Evolutionary conservation across 1,140 invertebrate species (phyloP).

Genomic region (Helicorthomorpha holstii): DNA sequence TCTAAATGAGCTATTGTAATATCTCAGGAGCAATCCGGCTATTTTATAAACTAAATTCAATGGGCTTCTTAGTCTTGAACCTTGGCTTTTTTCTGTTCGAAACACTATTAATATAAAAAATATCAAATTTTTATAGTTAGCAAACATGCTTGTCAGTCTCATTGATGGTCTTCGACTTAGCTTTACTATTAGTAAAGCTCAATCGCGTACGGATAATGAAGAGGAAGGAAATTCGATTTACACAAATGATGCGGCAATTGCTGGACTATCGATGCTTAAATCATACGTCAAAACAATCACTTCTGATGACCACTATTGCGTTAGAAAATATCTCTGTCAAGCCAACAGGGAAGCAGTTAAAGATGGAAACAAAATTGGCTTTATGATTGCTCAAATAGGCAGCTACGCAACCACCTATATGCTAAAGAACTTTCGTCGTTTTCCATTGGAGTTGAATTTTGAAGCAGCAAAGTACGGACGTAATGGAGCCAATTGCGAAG

Average conservation of each 20-base stretch:
- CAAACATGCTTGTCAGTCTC: constrained; percentile 1
- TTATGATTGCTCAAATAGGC: constrained; percentile 18
- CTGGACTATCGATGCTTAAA: constrained; percentile 15
- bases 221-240: constrained; percentile 48
- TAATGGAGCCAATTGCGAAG: constrained; percentile 61
- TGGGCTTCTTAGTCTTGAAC: too few species aligned
- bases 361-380: constrained; percentile 17
- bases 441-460: constrained; percentile 58
- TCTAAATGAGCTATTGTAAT: neutral
- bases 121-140: neutral
- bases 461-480: constrained; percentile 65
- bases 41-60: too few species aligned
- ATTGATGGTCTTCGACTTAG: constrained; percentile 2
- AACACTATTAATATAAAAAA: too few species aligned
- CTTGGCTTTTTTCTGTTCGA: too few species aligned
- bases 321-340: constrained; percentile 18
- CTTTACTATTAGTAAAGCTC: constrained; percentile 9
- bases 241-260: constrained; percentile 31
- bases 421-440: constrained; percentile 47
- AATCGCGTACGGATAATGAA: constrained; percentile 58
- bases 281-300: constrained; percentile 17
- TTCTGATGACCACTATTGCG: constrained; percentile 15
- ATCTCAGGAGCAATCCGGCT: too few species aligned
- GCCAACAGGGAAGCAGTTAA: constrained; percentile 16
- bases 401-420: constrained; percentile 72